Conservation (phyloP, 2,113 vertebrate genomes). For the Clarias gariepinus region DNA sequence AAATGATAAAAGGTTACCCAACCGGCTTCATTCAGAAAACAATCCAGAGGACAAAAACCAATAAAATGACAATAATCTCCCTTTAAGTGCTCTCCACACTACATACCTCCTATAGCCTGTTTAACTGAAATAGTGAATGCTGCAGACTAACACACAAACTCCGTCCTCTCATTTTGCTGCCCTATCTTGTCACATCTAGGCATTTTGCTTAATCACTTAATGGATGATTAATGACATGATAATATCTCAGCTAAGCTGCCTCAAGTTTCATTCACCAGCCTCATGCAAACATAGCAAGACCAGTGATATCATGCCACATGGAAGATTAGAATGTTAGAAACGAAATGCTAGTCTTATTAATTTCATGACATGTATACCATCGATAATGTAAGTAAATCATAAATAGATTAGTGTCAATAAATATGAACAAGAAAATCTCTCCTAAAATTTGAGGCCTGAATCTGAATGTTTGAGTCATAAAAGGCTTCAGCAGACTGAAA, state of each 20-base stretch:
- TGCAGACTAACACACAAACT: conserved; percentile 7
- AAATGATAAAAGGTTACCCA: neutral
- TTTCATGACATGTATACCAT: neutral
- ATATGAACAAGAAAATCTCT: neutral
- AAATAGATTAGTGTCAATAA: neutral
- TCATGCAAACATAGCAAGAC: neutral
- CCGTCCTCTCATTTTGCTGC: neutral
- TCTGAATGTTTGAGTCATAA: neutral
- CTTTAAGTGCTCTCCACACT: neutral
- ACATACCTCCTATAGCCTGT: neutral
- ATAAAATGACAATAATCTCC: neutral
- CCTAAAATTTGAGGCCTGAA: neutral
- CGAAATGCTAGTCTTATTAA: neutral
- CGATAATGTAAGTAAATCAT: neutral
- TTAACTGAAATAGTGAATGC: neutral
- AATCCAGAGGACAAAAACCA: neutral
- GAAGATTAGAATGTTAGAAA: neutral
- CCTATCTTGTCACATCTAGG: neutral
- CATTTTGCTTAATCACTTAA: conserved; percentile 1
- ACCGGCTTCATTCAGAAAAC: neutral
- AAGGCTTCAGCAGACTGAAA: neutral
- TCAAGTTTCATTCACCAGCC: neutral
- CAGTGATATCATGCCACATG: neutral
- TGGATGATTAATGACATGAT: neutral
- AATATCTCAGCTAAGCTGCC: neutral